These are phyloP conservation scores for Meiosimyza decipiens DNA, from an alignment of 2,888 invertebrate species.

Conservation along the genomic window DNA sequence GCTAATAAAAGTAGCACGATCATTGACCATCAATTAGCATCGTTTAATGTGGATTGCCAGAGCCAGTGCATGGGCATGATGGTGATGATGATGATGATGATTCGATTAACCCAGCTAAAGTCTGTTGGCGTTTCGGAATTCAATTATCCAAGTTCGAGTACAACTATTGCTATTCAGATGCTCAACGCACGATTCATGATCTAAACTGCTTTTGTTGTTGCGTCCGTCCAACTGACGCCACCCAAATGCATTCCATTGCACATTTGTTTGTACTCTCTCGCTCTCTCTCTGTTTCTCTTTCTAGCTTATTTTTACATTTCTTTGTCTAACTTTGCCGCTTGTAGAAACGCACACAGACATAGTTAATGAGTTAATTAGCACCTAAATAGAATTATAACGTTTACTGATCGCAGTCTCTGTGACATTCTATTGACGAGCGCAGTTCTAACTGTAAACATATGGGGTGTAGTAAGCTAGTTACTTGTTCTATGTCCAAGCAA, in stretches of 20 bases:
- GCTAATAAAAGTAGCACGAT: conserved; percentile 32
- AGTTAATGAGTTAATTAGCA: conserved; percentile 34
- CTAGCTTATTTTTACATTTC: neutral
- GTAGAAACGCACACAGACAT: neutral
- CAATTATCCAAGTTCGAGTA: conserved; percentile 21
- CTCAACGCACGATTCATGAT: conserved; percentile 29
- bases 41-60: conserved; percentile 28
- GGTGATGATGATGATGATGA: too few species aligned
- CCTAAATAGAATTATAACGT: conserved; percentile 2
- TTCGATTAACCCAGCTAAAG: neutral
- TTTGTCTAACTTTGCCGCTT: conserved; percentile 6
- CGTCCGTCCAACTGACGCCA: conserved; percentile 21
- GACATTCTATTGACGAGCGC: too few species aligned
- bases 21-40: conserved; percentile 31
- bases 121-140: conserved; percentile 5
- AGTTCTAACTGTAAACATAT: too few species aligned
- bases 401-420: neutral
- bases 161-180: neutral
- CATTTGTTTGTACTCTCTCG: neutral
- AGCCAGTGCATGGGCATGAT: too few species aligned
- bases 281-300: neutral
- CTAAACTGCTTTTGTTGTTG: conserved; percentile 4
- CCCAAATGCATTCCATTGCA: conserved; percentile 27
- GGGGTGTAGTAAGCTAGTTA: too few species aligned
- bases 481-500: too few species aligned